These are phyloP conservation scores for Dendrocincla fuliginosa DNA, from an alignment of 2,797 vertebrate species.

Conservation along the genomic window DNA sequence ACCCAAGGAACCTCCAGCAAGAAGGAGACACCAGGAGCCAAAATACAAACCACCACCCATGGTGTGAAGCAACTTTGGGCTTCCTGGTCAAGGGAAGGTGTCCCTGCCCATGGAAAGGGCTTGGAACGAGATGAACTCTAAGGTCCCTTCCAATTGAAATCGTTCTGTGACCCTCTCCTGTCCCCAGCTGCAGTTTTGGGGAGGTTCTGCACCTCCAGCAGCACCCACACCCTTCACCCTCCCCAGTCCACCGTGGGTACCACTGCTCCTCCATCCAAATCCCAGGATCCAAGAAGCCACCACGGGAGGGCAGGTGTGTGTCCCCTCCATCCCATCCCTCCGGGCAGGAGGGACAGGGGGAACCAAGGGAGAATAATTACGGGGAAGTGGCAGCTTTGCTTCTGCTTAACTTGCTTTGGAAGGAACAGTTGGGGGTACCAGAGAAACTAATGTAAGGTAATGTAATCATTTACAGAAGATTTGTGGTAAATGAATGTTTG, in stretches of 20 bases:
- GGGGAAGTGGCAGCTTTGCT: constrained; percentile 63
- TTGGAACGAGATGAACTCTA: neutral
- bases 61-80: rapidly evolving
- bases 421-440: constrained; percentile 59
- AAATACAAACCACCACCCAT: rapidly evolving
- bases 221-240: neutral
- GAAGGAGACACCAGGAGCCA: neutral
- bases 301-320: rapidly evolving
- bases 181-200: rapidly evolving
- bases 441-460: constrained; percentile 63
- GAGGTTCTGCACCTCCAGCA: neutral
- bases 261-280: rapidly evolving
- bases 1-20: neutral
- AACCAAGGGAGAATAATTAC: constrained; percentile 25
- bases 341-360: neutral
- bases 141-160: neutral
- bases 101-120: neutral
- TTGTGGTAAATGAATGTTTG: constrained; percentile 62
- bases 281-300: neutral
- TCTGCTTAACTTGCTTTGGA: constrained; percentile 57
- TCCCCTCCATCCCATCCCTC: neutral
- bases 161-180: neutral
- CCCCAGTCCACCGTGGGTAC: rapidly evolving
- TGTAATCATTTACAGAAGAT: constrained; percentile 73
- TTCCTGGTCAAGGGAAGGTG: neutral